Evolutionary conservation across 2,113 vertebrate species (phyloP).

Genomic region (Melanerpes aurifrons): DNA sequence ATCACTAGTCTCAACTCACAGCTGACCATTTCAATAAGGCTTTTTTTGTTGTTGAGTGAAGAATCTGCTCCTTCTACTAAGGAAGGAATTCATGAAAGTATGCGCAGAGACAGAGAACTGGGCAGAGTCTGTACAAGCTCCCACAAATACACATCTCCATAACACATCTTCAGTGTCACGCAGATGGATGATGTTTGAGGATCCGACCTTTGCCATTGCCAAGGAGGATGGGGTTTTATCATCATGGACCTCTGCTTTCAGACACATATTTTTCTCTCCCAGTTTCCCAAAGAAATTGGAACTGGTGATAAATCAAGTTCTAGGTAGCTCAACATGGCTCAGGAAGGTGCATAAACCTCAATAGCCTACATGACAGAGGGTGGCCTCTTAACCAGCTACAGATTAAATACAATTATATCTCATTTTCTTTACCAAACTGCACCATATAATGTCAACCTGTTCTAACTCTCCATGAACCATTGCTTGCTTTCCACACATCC

Average conservation of each 20-base stretch:
- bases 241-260: not conserved
- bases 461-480: not conserved
- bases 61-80: not conserved
- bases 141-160: rapidly evolving
- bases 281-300: not conserved
- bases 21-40: not conserved
- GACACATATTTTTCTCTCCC: not conserved
- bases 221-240: not conserved
- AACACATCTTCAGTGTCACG: not conserved
- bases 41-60: not conserved
- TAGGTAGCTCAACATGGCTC: not conserved
- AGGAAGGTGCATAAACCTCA: not conserved
- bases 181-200: not conserved
- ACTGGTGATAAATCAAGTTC: not conserved
- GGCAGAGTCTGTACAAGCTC: not conserved
- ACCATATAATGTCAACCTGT: not conserved
- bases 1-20: not conserved
- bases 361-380: rapidly evolving
- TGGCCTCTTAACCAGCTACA: not conserved
- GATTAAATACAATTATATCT: not conserved
- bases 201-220: not conserved
- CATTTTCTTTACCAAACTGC: not conserved
- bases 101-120: not conserved
- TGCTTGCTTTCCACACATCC: rapidly evolving
- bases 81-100: not conserved